Percentiles rank a stretch among this genome's conserved stretches.
Evolutionary conservation across 2,113 vertebrate species (phyloP).

Genomic region (Rhipidura dahli): DNA sequence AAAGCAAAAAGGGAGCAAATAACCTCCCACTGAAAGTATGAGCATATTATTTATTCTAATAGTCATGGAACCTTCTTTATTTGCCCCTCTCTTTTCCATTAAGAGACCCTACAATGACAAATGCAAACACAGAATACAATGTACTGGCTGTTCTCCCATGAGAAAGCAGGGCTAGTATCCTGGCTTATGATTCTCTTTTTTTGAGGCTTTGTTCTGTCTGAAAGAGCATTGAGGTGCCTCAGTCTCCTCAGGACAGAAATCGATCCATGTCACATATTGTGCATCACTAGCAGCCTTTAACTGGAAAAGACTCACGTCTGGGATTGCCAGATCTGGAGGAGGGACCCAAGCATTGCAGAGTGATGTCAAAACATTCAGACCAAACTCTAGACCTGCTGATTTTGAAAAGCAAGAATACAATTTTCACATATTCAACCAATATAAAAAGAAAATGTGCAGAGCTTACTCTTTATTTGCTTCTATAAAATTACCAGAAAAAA

Average conservation of each 20-base stretch:
- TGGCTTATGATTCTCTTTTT: not conserved
- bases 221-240: not conserved
- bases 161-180: not conserved
- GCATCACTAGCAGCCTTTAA: not conserved
- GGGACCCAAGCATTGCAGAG: not conserved
- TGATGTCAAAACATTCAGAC: not conserved
- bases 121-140: not conserved
- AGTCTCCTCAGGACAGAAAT: not conserved
- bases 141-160: not conserved
- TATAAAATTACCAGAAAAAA: conserved; percentile 57
- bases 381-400: not conserved
- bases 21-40: not conserved
- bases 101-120: not conserved
- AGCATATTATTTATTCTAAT: not conserved
- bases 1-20: not conserved
- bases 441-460: not conserved
- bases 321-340: not conserved
- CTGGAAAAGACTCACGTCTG: not conserved
- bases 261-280: not conserved
- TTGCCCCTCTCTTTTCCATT: not conserved
- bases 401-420: not conserved
- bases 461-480: not conserved
- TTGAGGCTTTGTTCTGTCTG: not conserved
- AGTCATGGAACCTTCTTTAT: not conserved
- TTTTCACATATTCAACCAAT: not conserved